Evolutionary conservation across 2,113 vertebrate species (phyloP).

Genomic region (Silurus asotus): DNA sequence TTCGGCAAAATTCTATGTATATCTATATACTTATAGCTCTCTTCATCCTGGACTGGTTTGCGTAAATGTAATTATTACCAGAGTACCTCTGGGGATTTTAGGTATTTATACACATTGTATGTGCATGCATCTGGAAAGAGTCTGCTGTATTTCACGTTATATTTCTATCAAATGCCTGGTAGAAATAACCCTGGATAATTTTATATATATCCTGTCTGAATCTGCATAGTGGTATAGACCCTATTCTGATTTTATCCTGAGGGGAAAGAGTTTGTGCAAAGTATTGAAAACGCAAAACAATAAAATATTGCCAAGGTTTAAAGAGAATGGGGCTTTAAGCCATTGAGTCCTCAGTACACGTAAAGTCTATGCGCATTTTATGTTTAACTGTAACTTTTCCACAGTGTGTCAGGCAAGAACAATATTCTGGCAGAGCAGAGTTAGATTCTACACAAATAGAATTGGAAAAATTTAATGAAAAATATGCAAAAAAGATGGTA

Average conservation of each 20-base stretch:
- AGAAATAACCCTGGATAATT: too few relatives aligned
- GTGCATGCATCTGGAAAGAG: neutral
- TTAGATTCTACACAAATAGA: too few relatives aligned
- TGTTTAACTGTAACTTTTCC: neutral
- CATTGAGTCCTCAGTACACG: neutral
- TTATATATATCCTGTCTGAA: neutral
- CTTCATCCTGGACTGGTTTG: neutral
- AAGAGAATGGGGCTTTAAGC: neutral
- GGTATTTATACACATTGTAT: neutral
- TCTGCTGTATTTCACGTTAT: neutral
- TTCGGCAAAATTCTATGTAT: neutral
- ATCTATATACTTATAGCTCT: neutral
- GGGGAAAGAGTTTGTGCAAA: neutral
- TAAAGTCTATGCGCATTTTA: neutral
- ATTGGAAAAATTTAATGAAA: too few relatives aligned
- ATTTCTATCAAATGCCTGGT: neutral
- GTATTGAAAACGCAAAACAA: neutral
- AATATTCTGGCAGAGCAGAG: too few relatives aligned
- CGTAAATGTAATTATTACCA: neutral
- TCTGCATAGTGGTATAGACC: neutral
- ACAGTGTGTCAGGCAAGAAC: too few relatives aligned
- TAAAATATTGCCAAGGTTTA: neutral
- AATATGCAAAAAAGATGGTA: too few relatives aligned
- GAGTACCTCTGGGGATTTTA: neutral
- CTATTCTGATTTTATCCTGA: neutral